phyloP scores from a whole-genome alignment of 2,888 invertebrate genomes.

The Plutella xylostella region DNA sequence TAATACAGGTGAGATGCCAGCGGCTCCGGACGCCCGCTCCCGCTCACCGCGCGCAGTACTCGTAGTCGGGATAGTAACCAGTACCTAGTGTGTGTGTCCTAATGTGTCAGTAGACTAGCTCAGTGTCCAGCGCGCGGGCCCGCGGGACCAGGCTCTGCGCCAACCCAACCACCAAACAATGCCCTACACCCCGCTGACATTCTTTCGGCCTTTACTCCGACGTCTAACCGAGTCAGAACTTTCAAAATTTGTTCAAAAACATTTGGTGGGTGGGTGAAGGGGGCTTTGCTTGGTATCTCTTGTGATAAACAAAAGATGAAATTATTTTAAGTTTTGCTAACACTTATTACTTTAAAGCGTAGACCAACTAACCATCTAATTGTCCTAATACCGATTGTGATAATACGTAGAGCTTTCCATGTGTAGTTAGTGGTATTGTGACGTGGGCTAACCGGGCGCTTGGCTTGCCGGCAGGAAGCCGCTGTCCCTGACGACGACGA shows the following conservation, averaged over 20 bases:
- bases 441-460: too few relatives aligned
- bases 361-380: background rate
- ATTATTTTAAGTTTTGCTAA: constrained; percentile 14
- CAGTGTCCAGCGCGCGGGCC: constrained; percentile 63
- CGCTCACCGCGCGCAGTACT: constrained; percentile 49
- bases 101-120: constrained; percentile 21
- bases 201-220: constrained; percentile 30
- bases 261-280: constrained; percentile 72
- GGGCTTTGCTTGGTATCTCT: constrained; percentile 73
- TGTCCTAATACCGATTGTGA: background rate
- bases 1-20: constrained; percentile 84
- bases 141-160: constrained; percentile 64
- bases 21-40: constrained; percentile 66
- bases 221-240: constrained; percentile 13
- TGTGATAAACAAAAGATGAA: constrained; percentile 22
- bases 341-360: background rate
- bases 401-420: background rate
- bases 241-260: constrained; percentile 42
- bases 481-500: constrained; percentile 68
- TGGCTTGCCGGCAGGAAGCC: constrained; percentile 56
- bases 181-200: constrained; percentile 64
- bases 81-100: background rate
- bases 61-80: too few relatives aligned
- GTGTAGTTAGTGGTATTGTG: background rate
- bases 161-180: constrained; percentile 70